Conservation (phyloP, 2,797 vertebrate species). For the Zalophus californianus region DNA sequence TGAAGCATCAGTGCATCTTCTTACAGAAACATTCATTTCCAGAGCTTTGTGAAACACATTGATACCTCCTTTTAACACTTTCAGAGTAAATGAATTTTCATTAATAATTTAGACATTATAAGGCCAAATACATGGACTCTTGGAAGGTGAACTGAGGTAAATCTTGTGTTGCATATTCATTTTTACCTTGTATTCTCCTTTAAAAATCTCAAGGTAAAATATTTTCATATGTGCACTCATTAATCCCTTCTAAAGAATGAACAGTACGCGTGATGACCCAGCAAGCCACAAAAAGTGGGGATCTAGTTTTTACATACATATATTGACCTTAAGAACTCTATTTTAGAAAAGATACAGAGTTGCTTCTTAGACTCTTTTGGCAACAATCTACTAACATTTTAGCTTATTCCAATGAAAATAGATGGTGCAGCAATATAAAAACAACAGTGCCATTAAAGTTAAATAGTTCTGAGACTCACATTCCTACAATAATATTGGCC, state of each 20-base stretch:
- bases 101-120: neutral
- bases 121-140: neutral
- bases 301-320: neutral
- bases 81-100: neutral
- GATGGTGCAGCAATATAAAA: neutral
- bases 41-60: neutral
- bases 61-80: neutral
- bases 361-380: slow-evolving; percentile 14
- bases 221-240: neutral
- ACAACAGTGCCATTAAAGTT: slow-evolving; percentile 6
- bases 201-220: neutral
- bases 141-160: neutral
- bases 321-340: neutral
- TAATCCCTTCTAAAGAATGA: neutral
- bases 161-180: neutral
- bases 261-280: neutral
- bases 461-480: slow-evolving; percentile 30
- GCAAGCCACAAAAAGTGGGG: neutral
- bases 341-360: neutral
- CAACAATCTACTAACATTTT: slow-evolving; percentile 8
- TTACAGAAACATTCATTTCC: neutral
- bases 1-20: neutral
- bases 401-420: slow-evolving; percentile 7
- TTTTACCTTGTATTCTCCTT: neutral
- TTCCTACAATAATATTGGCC: slow-evolving; percentile 77